Evolutionary conservation across 2,888 invertebrate species (phyloP), one percentile per base, ranked within the genome.

Genomic region (Meliscaeva auricollis): DNA sequence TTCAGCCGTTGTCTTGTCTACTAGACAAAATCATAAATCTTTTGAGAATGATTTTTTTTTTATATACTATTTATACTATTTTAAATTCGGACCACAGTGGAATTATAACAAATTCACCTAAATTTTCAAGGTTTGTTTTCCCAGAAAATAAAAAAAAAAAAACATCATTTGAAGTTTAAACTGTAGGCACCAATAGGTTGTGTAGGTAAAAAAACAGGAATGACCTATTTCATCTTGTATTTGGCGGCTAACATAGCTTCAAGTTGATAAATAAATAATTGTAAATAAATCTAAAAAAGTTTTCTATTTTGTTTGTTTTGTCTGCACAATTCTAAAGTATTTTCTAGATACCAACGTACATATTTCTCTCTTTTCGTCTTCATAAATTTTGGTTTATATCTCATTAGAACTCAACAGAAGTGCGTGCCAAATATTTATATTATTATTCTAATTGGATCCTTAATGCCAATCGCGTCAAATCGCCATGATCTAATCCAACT

Each of bases 341-440:
- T n/a, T n/a, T n/a, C n/a, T n/a, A n/a, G n/a, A n/a, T n/a, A n/a
- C n/a, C n/a, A n/a, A n/a, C n/a, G n/a, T n/a, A n/a, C n/a, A n/a
- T n/a, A n/a, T n/a, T n/a, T 11, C 2, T 7, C 9, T 60, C 17
- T 60, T 5, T n/a, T n/a, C n/a, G n/a, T n/a, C n/a, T n/a, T n/a
- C n/a, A n/a, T n/a, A n/a, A n/a, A n/a, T n/a, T n/a, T 35, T 35
- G 35, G 35, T 56, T 35, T 35, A 9, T 9, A 1, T 9, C 7
- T 20, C 32, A 13, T n/a, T n/a, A n/a, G n/a, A n/a, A n/a, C n/a
- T n/a, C n/a, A n/a, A n/a, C 22, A 22, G 8, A 60, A 60, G 41
- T 62, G 62, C 44, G 22, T 62, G 64, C 46, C 64, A 64, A 64
- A 30, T 64, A 64, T 60, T 60, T 60, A 20, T 30, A 15, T 64